Evolutionary conservation across 2,888 invertebrate genomes (phyloP).

Genomic region (Anoplius nigerrimus): DNA sequence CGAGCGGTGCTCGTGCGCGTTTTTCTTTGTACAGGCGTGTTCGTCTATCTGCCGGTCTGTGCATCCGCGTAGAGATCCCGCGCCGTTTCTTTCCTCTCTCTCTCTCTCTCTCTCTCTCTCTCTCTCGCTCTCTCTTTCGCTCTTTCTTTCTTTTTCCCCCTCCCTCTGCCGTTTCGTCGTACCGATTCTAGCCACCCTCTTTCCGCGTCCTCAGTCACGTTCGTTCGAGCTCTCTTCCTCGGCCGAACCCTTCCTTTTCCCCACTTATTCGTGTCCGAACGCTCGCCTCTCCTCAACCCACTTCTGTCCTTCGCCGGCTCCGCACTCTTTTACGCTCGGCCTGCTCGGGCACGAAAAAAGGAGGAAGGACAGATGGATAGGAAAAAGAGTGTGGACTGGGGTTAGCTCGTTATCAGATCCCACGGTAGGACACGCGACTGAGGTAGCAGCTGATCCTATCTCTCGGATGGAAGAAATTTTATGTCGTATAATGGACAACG

Average conservation of each 20-base stretch:
- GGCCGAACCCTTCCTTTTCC: no score
- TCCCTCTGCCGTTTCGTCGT: no score
- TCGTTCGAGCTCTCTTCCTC: no score
- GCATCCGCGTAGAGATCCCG: neutral
- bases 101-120: neutral
- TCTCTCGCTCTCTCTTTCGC: neutral
- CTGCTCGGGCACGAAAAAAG: slow-evolving; percentile 16
- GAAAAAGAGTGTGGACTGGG: slow-evolving; percentile 51
- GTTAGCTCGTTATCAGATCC: slow-evolving; percentile 70
- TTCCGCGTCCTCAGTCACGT: no score
- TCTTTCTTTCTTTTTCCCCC: neutral
- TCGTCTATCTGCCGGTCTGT: neutral
- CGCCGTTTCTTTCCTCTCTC: neutral
- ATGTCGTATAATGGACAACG: slow-evolving; percentile 71
- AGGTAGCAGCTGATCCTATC: slow-evolving; percentile 68
- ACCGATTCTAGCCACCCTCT: no score
- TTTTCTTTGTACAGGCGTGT: slow-evolving; percentile 24
- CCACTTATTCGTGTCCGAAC: no score
- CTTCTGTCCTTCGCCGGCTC: no score
- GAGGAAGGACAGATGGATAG: slow-evolving; percentile 18
- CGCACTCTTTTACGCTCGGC: slow-evolving; percentile 31
- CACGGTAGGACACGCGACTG: slow-evolving; percentile 72
- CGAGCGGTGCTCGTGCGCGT: slow-evolving; percentile 8
- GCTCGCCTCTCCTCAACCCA: no score
- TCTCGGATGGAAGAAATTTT: slow-evolving; percentile 71